Percentiles rank a stretch among this genome's conserved stretches.
Conservation (phyloP, 2,113 vertebrate species). For the Reinhardtius hippoglossoides region DNA sequence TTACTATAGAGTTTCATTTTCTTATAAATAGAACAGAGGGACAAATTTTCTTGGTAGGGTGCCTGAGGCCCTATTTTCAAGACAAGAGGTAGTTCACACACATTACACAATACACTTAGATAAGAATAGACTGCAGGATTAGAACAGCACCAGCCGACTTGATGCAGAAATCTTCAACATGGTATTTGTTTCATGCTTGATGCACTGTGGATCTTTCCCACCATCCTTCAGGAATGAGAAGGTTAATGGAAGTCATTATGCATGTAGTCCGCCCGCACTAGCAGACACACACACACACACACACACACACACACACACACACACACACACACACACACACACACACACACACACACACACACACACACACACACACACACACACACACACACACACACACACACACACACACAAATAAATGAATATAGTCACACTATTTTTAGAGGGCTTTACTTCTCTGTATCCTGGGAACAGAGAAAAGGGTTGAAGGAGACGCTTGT, state of each 20-base stretch:
- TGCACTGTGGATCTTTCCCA: slow-evolving; percentile 49
- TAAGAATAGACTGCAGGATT: slow-evolving; percentile 1
- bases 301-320: slow-evolving; percentile 33
- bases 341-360: slow-evolving; percentile 30
- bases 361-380: slow-evolving; percentile 23
- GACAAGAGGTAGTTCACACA: slow-evolving; percentile 23
- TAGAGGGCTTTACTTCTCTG: slow-evolving; percentile 70
- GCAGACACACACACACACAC: slow-evolving; percentile 25
- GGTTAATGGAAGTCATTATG: slow-evolving; percentile 80
- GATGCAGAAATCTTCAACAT: neutral
- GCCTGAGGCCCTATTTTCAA: slow-evolving; percentile 16
- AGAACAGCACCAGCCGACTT: neutral
- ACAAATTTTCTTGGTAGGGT: neutral
- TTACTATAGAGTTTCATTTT: neutral
- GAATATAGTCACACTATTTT: slow-evolving; percentile 75
- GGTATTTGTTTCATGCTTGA: slow-evolving; percentile 25
- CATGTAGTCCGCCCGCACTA: slow-evolving; percentile 55
- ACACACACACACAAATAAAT: slow-evolving; percentile 30
- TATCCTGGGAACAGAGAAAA: slow-evolving; percentile 66
- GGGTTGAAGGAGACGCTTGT: slow-evolving; percentile 76
- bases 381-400: slow-evolving; percentile 26
- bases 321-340: slow-evolving; percentile 13
- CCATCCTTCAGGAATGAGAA: slow-evolving; percentile 61
- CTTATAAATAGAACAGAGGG: slow-evolving; percentile 13
- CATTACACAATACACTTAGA: slow-evolving; percentile 7